phyloP scores from a whole-genome alignment of 2,797 vertebrate species.

The Hafferia zeledoni region DNA sequence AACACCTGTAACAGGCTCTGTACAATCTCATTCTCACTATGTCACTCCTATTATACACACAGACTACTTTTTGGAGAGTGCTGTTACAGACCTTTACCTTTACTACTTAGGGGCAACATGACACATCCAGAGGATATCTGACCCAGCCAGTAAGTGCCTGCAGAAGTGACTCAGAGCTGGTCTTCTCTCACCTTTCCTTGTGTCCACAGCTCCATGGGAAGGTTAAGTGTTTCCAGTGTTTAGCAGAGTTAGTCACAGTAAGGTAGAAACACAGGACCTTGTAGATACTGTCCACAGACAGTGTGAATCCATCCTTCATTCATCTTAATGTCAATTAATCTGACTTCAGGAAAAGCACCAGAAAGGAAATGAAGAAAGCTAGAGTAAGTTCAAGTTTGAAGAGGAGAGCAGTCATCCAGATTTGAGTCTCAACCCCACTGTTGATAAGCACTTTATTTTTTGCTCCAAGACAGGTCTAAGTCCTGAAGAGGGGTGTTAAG shows the following conservation, averaged over 20 bases:
- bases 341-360: background rate
- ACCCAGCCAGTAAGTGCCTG: slow-evolving; percentile 18
- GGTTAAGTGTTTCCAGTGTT: background rate
- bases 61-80: slow-evolving; percentile 12
- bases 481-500: background rate
- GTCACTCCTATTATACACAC: slow-evolving; percentile 1
- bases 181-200: background rate
- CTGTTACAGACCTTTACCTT: background rate
- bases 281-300: background rate
- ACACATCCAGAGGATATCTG: background rate
- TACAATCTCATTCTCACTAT: background rate
- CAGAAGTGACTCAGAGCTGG: background rate
- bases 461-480: background rate
- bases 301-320: background rate
- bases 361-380: background rate
- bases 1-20: slow-evolving; percentile 35
- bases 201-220: background rate
- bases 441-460: background rate
- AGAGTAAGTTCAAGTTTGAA: background rate
- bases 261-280: background rate
- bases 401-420: background rate
- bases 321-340: background rate
- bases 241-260: background rate
- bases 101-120: background rate
- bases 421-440: background rate